Evolutionary conservation across 2,888 invertebrate species (phyloP), one percentile per base, ranked within the genome.

Genomic region (Melanostoma scalare): DNA sequence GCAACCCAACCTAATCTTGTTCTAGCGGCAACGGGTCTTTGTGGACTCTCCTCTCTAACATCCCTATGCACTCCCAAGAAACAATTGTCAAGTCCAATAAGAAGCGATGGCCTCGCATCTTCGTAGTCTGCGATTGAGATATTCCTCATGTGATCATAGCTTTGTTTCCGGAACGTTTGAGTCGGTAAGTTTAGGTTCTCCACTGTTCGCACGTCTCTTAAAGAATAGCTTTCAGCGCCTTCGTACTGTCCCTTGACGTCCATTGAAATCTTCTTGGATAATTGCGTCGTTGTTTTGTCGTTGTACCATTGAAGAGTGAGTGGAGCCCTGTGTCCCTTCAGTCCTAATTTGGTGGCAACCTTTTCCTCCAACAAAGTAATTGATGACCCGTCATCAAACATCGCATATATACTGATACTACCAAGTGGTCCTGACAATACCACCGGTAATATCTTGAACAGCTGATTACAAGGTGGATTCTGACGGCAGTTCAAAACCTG

Each of bases 281-380:
- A 40, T 68, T 75, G 74, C 9, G 72, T 69, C 20, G 65, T 52
- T 8, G 48, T 48, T 36, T 72, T 80, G 33, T 77, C 60, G 30
- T 72, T 67, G 63, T 80, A 81, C 79, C 85, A 86, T 55, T 79
- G 77, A 5, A 84, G 61, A 4, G 68, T 85, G 20, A 85, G 63
- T 3, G 53, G 9, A 2, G 58, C 52, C n/a, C 38, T 56, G 46
- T 80, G 77, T 2, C 85, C 85, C 31, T 67, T 79, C 6, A 85
- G 46, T 35, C 78, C 81, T 33, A 85, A 33, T n/a, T 58, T n/a
- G n/a, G 63, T 58, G 9, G 76, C 76, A 5, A 79, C 20, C 5
- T 38, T 10, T 8, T 72, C 65, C 6, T 85, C 81, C 38, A 86
- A 38, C 4, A 86, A 56, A 1, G 78, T 78, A 4, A 84, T 60